Percentiles rank a stretch among this genome's conserved stretches.
phyloP scores from a whole-genome alignment of 2,888 invertebrate species.

The Monopis laevigella region DNA sequence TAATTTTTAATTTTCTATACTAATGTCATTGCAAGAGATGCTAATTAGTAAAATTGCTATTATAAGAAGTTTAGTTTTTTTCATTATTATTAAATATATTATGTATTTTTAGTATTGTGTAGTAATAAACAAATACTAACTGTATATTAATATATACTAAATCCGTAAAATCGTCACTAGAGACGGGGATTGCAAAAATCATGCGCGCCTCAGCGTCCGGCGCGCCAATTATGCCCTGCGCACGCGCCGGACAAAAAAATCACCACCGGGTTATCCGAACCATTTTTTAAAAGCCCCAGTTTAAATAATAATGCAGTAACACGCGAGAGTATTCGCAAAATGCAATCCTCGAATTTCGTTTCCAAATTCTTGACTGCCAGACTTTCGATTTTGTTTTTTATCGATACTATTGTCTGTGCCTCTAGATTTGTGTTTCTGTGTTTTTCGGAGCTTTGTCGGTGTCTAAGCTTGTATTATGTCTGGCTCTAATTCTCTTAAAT shows the following conservation, averaged over 20 bases:
- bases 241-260: constrained; percentile 62
- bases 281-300: constrained; percentile 54
- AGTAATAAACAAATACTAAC: too few relatives aligned
- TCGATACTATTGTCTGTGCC: constrained; percentile 49
- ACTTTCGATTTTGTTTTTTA: constrained; percentile 43
- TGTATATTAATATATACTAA: too few relatives aligned
- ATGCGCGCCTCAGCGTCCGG: constrained; percentile 35
- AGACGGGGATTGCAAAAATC: constrained; percentile 31
- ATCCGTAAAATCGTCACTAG: constrained; percentile 22
- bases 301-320: constrained; percentile 67
- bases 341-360: constrained; percentile 62
- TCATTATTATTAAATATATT: too few relatives aligned
- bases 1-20: not conserved
- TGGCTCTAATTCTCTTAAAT: too few relatives aligned
- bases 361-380: constrained; percentile 49
- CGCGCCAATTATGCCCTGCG: constrained; percentile 56
- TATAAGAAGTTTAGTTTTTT: too few relatives aligned
- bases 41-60: too few relatives aligned
- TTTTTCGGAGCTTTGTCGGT: constrained; percentile 32
- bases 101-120: too few relatives aligned
- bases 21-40: not conserved
- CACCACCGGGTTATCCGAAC: constrained; percentile 43
- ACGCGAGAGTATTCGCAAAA: constrained; percentile 64
- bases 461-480: constrained; percentile 1
- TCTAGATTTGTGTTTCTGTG: constrained; percentile 40